Evolutionary conservation across 2,113 vertebrate species (phyloP).

Genomic region (Gymnarchus niloticus): DNA sequence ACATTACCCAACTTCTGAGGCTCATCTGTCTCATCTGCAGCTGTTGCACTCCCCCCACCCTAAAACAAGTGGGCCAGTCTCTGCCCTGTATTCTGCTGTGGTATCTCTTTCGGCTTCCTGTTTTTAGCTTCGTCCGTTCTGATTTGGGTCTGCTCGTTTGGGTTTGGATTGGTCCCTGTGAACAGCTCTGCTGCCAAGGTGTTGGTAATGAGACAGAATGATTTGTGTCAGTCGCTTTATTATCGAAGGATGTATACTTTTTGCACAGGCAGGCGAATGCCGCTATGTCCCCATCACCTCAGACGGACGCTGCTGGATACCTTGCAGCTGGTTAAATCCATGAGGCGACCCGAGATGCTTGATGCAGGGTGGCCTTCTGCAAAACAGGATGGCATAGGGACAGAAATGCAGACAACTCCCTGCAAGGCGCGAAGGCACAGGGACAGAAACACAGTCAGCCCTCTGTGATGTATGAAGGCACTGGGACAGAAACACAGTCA

Average conservation of each 20-base stretch:
- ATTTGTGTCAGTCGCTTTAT: neutral
- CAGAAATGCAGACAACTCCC: too few relatives aligned
- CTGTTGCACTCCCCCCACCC: slow-evolving; percentile 35
- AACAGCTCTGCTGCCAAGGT: neutral
- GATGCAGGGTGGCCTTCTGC: too few relatives aligned
- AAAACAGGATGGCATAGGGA: too few relatives aligned
- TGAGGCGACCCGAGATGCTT: too few relatives aligned
- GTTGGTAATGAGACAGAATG: neutral
- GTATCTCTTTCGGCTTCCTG: neutral
- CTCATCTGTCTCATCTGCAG: slow-evolving; percentile 49
- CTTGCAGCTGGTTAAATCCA: neutral
- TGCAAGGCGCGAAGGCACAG: too few relatives aligned
- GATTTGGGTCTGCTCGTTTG: neutral
- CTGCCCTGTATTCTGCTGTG: neutral
- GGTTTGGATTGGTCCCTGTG: neutral
- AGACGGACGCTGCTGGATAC: too few relatives aligned
- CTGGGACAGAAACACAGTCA: too few relatives aligned
- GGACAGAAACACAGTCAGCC: too few relatives aligned
- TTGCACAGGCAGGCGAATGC: neutral
- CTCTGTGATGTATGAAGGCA: too few relatives aligned
- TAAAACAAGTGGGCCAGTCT: neutral
- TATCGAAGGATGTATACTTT: neutral
- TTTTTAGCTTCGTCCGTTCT: neutral
- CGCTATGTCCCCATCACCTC: neutral
- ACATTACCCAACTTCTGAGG: slow-evolving; percentile 26